Evolutionary conservation across 2,888 invertebrate species (phyloP), one percentile per base, ranked within the genome.

Genomic region (Beris morrisii): DNA sequence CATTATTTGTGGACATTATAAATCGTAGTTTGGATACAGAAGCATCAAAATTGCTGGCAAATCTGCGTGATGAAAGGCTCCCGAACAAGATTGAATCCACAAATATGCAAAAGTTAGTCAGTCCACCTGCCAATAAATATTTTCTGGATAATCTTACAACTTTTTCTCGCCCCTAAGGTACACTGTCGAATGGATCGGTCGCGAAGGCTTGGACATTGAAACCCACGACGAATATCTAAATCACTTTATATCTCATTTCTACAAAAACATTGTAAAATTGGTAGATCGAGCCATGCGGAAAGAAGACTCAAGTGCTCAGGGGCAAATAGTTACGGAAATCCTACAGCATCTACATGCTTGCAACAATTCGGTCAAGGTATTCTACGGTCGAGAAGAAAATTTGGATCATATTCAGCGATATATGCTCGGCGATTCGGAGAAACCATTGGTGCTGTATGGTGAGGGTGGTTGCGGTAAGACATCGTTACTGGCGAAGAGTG

Each of bases 391-490:
- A 66, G 93, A 93, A 78, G 91, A 92, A 70, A 93, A 91, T 73
- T 82, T 97, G 69, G 85, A 87, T 71, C 88, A 86, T 70, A 93
- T 95, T 54, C 86, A 90, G 76, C 83, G 87, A 63, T 92, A 95
- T 78, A 93, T 96, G 89, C 83, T 88, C 73, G 92, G 90, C 54
- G 87, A 88, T 68, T 91, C 90, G 13, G 92, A 93, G 75, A 92
- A 94, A 76, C 95, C 97, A 1, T 82, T 97, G 67, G 92, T 97
- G 22, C 82, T 97, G 65, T 94, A 94, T 77, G 98, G 98, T 44
- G 95, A 95, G 83, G 86, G 97, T 75, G 98, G 98, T 50, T 97
- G 97, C 76, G 98, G 98, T 0, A 99, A 99, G 81, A 98, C 98
- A 0, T 97, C 97, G 15, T 83, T 98, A 0, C 83, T 98, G 67